Conservation (phyloP, 2,797 vertebrate species). For the Periparus ater region DNA sequence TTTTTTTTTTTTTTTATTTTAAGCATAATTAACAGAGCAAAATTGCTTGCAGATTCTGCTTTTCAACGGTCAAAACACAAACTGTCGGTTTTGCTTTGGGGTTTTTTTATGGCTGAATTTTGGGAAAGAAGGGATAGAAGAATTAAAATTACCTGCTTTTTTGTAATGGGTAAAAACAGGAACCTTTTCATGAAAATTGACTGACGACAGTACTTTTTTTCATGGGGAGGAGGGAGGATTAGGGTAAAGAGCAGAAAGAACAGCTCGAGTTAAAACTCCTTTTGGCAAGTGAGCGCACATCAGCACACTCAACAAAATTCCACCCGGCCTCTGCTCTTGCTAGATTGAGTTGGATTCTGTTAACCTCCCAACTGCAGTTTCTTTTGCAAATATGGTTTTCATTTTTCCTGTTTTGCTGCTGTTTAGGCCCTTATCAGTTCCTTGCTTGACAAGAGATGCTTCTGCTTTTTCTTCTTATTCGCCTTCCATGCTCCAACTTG, state of each 20-base stretch:
- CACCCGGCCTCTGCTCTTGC: background rate
- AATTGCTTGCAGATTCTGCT: slow-evolving; percentile 48
- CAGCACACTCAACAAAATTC: background rate
- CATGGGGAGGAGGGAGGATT: background rate
- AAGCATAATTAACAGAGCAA: slow-evolving; percentile 12
- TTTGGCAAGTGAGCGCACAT: slow-evolving; percentile 20
- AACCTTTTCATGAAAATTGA: slow-evolving; percentile 35
- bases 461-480: background rate
- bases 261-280: background rate
- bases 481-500: background rate
- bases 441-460: slow-evolving; percentile 9
- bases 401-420: slow-evolving; percentile 20
- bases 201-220: background rate
- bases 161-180: background rate
- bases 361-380: background rate
- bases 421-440: slow-evolving; percentile 19
- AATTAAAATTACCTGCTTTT: slow-evolving; percentile 26
- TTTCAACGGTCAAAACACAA: background rate
- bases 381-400: slow-evolving; percentile 43
- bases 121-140: background rate
- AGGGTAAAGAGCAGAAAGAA: slow-evolving; percentile 52
- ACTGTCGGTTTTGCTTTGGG: background rate
- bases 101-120: slow-evolving; percentile 20
- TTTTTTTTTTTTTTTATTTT: background rate
- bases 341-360: background rate